Percentiles rank a stretch among this genome's conserved stretches.
These are phyloP conservation scores for Clistopyga incitator DNA, from an alignment of 2,888 invertebrate species.

Conservation along the genomic window DNA sequence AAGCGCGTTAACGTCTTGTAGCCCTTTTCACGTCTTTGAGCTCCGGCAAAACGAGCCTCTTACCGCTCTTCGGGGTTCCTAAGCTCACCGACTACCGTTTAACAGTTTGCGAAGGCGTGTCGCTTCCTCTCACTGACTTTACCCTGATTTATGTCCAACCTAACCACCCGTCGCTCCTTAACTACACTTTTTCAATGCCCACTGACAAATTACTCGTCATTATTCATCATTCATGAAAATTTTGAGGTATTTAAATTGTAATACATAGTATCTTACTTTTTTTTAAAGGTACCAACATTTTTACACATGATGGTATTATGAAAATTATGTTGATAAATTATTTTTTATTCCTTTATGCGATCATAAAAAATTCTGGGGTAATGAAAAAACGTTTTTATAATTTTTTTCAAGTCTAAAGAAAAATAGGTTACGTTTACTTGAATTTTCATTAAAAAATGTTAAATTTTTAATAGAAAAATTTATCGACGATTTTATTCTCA, in stretches of 20 bases:
- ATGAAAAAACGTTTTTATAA: too few relatives aligned
- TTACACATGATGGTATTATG: too few relatives aligned
- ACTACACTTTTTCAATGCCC: slow-evolving; percentile 41
- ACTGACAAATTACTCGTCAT: slow-evolving; percentile 77
- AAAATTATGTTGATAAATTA: too few relatives aligned
- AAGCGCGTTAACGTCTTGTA: slow-evolving; percentile 62
- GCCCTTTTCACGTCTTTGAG: slow-evolving; percentile 62
- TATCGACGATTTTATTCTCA: background rate
- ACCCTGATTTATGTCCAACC: slow-evolving; percentile 74
- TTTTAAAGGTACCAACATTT: background rate
- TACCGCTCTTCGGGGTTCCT: slow-evolving; percentile 15
- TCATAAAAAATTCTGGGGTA: too few relatives aligned
- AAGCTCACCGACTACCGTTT: background rate
- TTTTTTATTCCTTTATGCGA: too few relatives aligned
- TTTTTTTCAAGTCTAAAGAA: too few relatives aligned
- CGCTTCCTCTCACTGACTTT: slow-evolving; percentile 66
- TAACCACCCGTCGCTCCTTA: slow-evolving; percentile 24
- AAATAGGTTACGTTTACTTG: too few relatives aligned
- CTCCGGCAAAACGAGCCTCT: slow-evolving; percentile 66
- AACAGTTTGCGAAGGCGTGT: slow-evolving; percentile 73
- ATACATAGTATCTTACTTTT: background rate
- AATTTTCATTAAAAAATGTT: too few relatives aligned
- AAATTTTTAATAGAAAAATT: too few relatives aligned
- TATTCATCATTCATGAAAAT: slow-evolving; percentile 52
- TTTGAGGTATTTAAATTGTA: background rate